A percentile compares a stretch with the other conserved stretches of the same genome.
phyloP scores from a whole-genome alignment of 2,797 vertebrate genomes.

The Harpagifer antarcticus region DNA sequence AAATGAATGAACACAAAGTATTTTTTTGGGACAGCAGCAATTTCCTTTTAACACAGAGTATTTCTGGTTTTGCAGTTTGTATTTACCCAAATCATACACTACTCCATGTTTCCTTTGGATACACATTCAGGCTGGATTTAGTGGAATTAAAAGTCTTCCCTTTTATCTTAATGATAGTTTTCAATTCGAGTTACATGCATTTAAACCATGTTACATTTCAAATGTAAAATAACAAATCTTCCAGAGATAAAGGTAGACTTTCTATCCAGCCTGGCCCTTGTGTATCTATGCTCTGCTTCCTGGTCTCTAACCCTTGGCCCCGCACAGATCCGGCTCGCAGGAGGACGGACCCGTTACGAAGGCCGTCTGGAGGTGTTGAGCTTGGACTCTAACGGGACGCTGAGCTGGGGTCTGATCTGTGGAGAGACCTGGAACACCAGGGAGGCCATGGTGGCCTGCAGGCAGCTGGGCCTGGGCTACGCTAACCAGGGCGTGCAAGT shows the following conservation, averaged over 20 bases:
- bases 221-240: background rate
- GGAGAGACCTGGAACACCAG: conserved; percentile 93
- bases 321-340: conserved; percentile 92
- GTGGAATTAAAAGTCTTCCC: conserved; percentile 36
- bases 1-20: no score
- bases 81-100: conserved; percentile 37
- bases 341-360: conserved; percentile 92
- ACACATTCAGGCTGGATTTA: conserved; percentile 20
- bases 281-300: conserved; percentile 50
- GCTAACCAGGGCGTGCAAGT: conserved; percentile 96
- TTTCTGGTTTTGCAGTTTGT: conserved; percentile 35
- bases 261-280: background rate
- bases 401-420: conserved; percentile 94
- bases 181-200: background rate
- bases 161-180: conserved; percentile 1
- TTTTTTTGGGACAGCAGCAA: conserved; percentile 44
- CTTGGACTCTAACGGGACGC: conserved; percentile 79
- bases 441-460: conserved; percentile 94
- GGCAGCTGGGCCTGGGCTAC: conserved; percentile 95
- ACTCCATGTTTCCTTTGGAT: conserved; percentile 29
- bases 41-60: conserved; percentile 24
- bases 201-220: background rate
- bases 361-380: conserved; percentile 92
- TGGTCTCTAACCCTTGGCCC: conserved; percentile 65
- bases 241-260: conserved; percentile 9